phyloP scores from a whole-genome alignment of 2,888 invertebrate genomes.

The Bombyx huttoni region DNA sequence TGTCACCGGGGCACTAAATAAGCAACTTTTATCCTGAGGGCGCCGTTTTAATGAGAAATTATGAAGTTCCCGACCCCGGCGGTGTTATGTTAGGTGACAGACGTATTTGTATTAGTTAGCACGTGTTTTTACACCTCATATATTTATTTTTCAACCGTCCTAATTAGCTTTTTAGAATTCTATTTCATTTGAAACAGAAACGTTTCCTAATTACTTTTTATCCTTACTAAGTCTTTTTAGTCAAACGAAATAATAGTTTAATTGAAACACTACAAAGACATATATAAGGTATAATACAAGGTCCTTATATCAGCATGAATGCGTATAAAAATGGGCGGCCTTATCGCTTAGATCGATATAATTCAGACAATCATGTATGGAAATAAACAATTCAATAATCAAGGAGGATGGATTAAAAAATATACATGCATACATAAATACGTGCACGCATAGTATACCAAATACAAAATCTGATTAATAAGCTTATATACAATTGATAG shows the following conservation, averaged over 20 bases:
- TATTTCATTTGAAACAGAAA: neutral
- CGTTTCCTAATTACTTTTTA: neutral
- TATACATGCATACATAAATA: no score
- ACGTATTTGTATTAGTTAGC: slow-evolving; percentile 64
- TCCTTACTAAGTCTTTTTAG: neutral
- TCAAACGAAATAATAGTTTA: neutral
- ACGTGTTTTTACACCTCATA: slow-evolving; percentile 34
- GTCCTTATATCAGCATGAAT: no score
- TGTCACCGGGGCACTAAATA: slow-evolving; percentile 57
- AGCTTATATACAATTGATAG: no score
- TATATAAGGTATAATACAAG: no score
- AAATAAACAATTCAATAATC: no score
- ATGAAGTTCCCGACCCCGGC: slow-evolving; percentile 54
- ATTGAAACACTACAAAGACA: no score
- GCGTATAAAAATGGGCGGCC: no score
- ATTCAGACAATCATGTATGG: no score
- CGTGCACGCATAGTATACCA: no score
- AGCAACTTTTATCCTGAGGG: slow-evolving; percentile 57
- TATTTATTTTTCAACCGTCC: slow-evolving; percentile 16
- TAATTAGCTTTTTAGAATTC: slow-evolving; percentile 9
- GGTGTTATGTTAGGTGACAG: slow-evolving; percentile 59
- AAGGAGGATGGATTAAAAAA: no score
- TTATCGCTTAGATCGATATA: no score
- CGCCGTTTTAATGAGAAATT: slow-evolving; percentile 64
- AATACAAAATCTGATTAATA: no score